Conservation (phyloP, 2,888 invertebrate genomes). For the Drosophila gaucha region DNA sequence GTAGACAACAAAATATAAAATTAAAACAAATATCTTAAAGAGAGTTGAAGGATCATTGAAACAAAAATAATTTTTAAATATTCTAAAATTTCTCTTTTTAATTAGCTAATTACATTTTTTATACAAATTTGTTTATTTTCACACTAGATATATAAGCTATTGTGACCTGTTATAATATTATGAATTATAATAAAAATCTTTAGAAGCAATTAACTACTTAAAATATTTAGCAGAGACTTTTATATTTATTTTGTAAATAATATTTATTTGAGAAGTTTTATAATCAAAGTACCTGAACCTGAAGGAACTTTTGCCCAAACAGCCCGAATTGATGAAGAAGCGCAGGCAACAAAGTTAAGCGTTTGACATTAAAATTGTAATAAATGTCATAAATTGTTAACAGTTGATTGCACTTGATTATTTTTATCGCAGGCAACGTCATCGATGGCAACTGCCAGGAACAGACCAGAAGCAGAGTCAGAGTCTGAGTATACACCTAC, state of each 20-base stretch:
- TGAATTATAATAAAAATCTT: too few relatives aligned
- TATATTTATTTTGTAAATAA: background rate
- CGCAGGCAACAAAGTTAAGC: conserved; percentile 5
- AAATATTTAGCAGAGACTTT: background rate
- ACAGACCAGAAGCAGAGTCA: background rate
- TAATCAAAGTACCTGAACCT: conserved; percentile 4
- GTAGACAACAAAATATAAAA: too few relatives aligned
- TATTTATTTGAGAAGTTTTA: background rate
- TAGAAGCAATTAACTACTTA: too few relatives aligned
- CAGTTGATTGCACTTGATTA: conserved; percentile 73
- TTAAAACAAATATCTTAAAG: too few relatives aligned
- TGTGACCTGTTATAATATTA: too few relatives aligned
- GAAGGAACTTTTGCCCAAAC: background rate
- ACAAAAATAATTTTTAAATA: too few relatives aligned
- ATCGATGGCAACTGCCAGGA: conserved; percentile 16
- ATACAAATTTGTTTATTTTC: too few relatives aligned
- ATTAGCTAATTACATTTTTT: too few relatives aligned
- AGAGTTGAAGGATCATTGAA: too few relatives aligned
- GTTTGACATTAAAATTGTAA: conserved; percentile 61
- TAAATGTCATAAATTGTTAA: conserved; percentile 77
- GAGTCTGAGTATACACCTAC: conserved; percentile 19
- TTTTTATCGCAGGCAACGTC: conserved; percentile 36
- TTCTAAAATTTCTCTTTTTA: too few relatives aligned
- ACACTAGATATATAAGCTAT: too few relatives aligned
- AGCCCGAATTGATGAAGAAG: background rate